Evolutionary conservation across 2,113 vertebrate genomes (phyloP), one percentile per base, ranked within the genome.

Genomic region (Calidris pugnax): DNA sequence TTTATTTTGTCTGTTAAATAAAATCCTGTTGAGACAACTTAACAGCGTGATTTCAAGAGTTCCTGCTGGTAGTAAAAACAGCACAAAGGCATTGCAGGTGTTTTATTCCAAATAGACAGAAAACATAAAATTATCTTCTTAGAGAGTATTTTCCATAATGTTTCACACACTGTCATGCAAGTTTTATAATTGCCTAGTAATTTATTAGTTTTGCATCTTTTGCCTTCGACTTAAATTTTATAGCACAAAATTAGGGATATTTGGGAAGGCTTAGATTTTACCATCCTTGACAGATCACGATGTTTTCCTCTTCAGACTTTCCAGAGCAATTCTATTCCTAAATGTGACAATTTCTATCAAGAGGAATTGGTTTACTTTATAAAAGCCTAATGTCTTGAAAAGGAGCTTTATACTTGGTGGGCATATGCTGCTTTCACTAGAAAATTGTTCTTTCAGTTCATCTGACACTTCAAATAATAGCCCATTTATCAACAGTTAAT

Each of bases 401-500:
- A 84, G 22, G 16, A 67, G 4, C 63, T 95, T 66, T 74, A 63
- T 62, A 35, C 37, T 80, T 80, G 50, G 37, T 62, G 59, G 63
- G 7, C 22, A 75, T 71, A 86, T 94, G 12, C 62, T 53, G 22
- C 67, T 94, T 93, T 93, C 78, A 41, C 32, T 32, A 26, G 57
- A 27, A 85, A 72, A 35, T 48, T 63, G 4, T 93, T 91, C 47
- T 64, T 81, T 64, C 33, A 4, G 7, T 86, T 90, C 60, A 39
- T 75, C 64, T 89, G 51, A 74, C 47, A 51, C 14, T 86, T 96
- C 60, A 95, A 71, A 74, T 89, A 78, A 67, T n/a, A 94, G 59
- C 26, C 32, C 9, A 28, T 69, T 77, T 80, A 71, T 55, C 59
- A 60, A 57, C 26, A 91, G 47, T 30, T 93, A 75, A 86, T 78